phyloP scores from a whole-genome alignment of 64 coral and sea anemone species.

The Dendronephthya gigantea region DNA sequence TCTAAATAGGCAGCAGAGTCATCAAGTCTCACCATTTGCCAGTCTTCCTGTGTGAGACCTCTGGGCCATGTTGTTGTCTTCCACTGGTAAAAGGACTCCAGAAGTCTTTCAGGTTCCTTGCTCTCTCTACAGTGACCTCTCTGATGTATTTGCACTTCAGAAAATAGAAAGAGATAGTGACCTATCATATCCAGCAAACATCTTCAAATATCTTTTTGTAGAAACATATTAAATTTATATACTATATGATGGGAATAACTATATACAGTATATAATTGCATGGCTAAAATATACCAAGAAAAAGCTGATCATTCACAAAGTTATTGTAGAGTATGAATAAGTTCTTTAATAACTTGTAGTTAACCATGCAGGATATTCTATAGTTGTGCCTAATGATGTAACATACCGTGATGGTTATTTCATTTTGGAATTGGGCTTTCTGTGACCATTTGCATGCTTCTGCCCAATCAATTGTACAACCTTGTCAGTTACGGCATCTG shows the following conservation, averaged over 20 bases:
- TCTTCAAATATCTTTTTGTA: neutral
- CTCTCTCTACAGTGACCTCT: neutral
- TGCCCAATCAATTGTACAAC: neutral
- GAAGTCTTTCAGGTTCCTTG: neutral
- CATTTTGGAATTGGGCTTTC: neutral
- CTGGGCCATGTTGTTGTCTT: neutral
- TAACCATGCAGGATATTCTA: neutral
- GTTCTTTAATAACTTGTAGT: neutral
- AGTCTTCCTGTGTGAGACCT: neutral
- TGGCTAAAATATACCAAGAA: too few relatives aligned
- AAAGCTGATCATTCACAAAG: too few relatives aligned
- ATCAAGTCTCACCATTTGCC: too few relatives aligned
- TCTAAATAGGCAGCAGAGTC: too few relatives aligned
- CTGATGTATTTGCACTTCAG: neutral
- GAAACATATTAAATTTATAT: neutral
- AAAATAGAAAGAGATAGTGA: neutral
- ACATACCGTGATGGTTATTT: neutral
- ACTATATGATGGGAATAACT: too few relatives aligned
- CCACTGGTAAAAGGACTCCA: neutral
- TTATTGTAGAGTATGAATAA: too few relatives aligned
- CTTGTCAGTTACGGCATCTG: neutral
- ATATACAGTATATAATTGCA: too few relatives aligned
- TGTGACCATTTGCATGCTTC: neutral
- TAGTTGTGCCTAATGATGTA: neutral
- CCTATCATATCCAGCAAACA: neutral